A percentile compares a stretch with the other conserved stretches of the same genome.
Evolutionary conservation across 1,140 invertebrate species (phyloP).

Genomic region (roundworm (Caenorhabditis elegans)): WBcel235 BX284603.4:4995001-4995500

Average conservation of each 20-base stretch:
- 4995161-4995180: slow-evolving; percentile 26
- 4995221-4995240: slow-evolving; percentile 53
- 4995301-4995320: slow-evolving; percentile 69
- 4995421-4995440: slow-evolving; percentile 38
- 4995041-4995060: slow-evolving; percentile 72
- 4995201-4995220: slow-evolving; percentile 48
- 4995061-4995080: slow-evolving; percentile 75
- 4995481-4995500: slow-evolving; percentile 33
- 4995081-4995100: slow-evolving; percentile 74
- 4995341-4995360: slow-evolving; percentile 74
- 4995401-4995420: slow-evolving; percentile 21
- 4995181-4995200: slow-evolving; percentile 59
- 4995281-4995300: no score
- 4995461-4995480: slow-evolving; percentile 22
- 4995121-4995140: slow-evolving; percentile 67
- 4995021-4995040: slow-evolving; percentile 75
- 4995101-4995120: slow-evolving; percentile 75
- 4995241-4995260: slow-evolving; percentile 58
- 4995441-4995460: background rate
- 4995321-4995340: slow-evolving; percentile 81
- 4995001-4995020: slow-evolving; percentile 71
- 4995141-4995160: slow-evolving; percentile 38
- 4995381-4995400: slow-evolving; percentile 67
- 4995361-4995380: slow-evolving; percentile 81
- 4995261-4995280: slow-evolving; percentile 37